A percentile compares a stretch with the other conserved stretches of the same genome.
phyloP scores from a whole-genome alignment of 2,888 invertebrate genomes.

The Abrostola triplasia region DNA sequence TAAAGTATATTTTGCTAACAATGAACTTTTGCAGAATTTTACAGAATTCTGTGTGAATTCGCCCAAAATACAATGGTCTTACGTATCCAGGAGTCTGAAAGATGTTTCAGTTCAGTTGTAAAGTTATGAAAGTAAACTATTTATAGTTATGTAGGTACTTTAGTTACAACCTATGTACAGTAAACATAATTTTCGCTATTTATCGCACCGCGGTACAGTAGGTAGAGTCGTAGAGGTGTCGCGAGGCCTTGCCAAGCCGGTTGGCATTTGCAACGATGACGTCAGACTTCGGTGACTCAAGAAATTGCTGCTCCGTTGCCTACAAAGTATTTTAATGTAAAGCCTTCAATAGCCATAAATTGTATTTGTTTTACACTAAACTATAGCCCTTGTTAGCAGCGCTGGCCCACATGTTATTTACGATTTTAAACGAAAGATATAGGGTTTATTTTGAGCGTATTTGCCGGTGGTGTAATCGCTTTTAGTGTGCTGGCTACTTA shows the following conservation, averaged over 20 bases:
- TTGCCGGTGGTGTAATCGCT: slow-evolving; percentile 20
- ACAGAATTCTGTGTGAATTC: no score
- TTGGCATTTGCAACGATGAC: slow-evolving; percentile 79
- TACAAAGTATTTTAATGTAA: slow-evolving; percentile 64
- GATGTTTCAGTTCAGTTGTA: no score
- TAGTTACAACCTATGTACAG: background rate
- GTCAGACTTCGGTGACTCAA: slow-evolving; percentile 76
- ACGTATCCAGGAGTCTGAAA: no score
- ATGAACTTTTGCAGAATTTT: background rate
- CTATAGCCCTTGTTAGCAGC: slow-evolving; percentile 56
- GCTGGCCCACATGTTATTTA: slow-evolving; percentile 47
- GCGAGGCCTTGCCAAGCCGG: slow-evolving; percentile 76
- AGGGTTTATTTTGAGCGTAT: slow-evolving; percentile 24
- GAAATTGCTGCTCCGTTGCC: slow-evolving; percentile 59
- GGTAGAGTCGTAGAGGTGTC: slow-evolving; percentile 60
- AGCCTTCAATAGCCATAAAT: slow-evolving; percentile 59
- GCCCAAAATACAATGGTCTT: no score
- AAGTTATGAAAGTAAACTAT: no score
- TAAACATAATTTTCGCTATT: slow-evolving; percentile 38
- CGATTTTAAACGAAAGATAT: slow-evolving; percentile 30
- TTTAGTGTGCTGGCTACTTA: slow-evolving; percentile 23
- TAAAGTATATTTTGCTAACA: background rate
- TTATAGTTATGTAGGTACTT: no score
- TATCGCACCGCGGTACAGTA: slow-evolving; percentile 33
- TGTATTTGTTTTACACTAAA: slow-evolving; percentile 57